Conservation (phyloP, 2,888 invertebrate genomes). For the Hydropsyche betteni region DNA sequence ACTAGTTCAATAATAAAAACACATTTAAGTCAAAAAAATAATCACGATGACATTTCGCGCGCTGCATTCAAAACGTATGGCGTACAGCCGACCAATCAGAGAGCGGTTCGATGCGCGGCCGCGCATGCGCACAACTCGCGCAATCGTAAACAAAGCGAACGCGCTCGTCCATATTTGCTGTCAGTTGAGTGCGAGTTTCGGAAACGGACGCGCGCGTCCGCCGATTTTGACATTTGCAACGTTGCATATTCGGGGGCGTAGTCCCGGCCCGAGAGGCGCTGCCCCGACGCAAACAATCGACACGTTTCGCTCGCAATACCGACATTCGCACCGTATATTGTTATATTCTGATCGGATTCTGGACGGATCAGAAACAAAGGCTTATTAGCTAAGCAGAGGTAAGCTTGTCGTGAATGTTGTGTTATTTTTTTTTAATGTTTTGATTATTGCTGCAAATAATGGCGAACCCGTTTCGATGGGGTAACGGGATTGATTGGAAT, state of each 20-base stretch:
- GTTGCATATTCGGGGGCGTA: too few relatives aligned
- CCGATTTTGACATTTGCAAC: not conserved
- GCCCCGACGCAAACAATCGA: not conserved
- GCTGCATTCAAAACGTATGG: constrained; percentile 11
- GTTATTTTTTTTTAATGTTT: not conserved
- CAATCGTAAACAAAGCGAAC: constrained; percentile 27
- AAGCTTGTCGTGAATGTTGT: not conserved
- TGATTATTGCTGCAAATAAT: too few relatives aligned
- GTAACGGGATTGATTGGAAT: too few relatives aligned
- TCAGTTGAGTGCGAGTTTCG: not conserved
- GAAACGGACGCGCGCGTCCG: not conserved
- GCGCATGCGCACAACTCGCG: constrained; percentile 2
- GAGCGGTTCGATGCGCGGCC: constrained; percentile 7
- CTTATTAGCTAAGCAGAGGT: not conserved
- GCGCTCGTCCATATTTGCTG: not conserved
- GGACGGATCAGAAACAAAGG: not conserved
- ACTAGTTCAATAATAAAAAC: too few relatives aligned
- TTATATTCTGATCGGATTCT: not conserved
- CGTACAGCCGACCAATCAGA: not conserved
- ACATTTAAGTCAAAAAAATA: too few relatives aligned
- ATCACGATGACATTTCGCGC: not conserved
- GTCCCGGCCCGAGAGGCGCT: not conserved
- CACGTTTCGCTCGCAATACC: not conserved
- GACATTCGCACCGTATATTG: not conserved
- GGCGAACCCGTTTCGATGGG: too few relatives aligned